Base-by-base conservation (phyloP, 1,140 invertebrate species). In the Drosophila melanica region DNA sequence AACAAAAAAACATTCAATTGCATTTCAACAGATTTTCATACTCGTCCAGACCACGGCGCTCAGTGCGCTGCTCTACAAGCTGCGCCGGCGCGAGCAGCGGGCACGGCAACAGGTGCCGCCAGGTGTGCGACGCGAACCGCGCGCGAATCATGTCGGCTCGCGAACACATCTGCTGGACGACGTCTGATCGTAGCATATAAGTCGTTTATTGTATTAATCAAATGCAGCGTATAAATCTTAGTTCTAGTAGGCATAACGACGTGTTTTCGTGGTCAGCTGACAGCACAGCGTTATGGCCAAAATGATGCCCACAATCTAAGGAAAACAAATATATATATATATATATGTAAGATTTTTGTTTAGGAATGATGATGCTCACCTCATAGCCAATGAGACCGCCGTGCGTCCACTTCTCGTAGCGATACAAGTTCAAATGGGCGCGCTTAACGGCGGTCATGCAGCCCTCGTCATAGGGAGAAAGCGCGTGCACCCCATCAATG, bases 331-430 rank as follows among this genome's bases (percentile, higher is more conserved):
- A 42, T 11, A 30, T 12, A 11, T 23, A 41, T 12, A 37, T 20
- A 4, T 3, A 23, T 23, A 39, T 2, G 11, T 12, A 41, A 23
- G 12, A 55, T 1, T 16, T 23, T 14, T 30, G 1, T 3, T 5
- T n/a, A 50, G 16, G 9, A 8, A 9, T 57, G 2, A 39, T 10
- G 5, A 1, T 4, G n/a, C 79, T 65, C 39, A 91, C 90, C 76
- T 91, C 90, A 63, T 89, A 90, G 9, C 75, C 69, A 16, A 91
- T 89, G 3, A 91, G 74, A 9, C 78, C 73, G n/a, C 68, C 47
- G 54, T 91, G 82, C 12, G 50, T 55, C 77, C 71, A 91, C 41
- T 65, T 84, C 30, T 91, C 90, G 18, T 71, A 65, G 4, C 78
- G 76, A 72, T 91, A 91, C 6, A 91, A 33, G 16, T 68, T 23